Conservation (phyloP, 2,888 invertebrate species). For the Lacanobia oleracea region DNA sequence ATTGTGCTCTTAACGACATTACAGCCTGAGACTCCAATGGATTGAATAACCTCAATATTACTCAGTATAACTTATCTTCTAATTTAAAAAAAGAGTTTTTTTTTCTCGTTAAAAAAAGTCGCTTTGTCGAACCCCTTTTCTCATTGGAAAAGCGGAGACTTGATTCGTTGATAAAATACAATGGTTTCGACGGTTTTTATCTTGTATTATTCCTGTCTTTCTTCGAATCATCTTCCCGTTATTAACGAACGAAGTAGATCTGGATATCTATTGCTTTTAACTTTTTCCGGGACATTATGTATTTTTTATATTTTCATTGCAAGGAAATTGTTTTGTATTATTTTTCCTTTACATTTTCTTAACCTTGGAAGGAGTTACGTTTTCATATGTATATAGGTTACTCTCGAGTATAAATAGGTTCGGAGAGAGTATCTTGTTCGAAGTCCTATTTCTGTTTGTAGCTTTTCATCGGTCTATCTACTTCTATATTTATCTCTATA, state of each 20-base stretch:
- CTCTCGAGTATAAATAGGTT: too few species aligned
- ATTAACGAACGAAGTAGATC: constrained; percentile 62
- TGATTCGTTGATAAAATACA: constrained; percentile 81
- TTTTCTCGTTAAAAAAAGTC: constrained; percentile 74
- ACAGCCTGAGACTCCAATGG: constrained; percentile 74
- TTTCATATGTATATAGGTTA: too few species aligned
- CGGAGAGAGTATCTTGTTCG: too few species aligned
- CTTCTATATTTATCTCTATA: too few species aligned
- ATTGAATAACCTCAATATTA: constrained; percentile 81
- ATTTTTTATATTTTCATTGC: constrained; percentile 10
- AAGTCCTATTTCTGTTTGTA: too few species aligned
- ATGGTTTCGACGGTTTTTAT: constrained; percentile 73
- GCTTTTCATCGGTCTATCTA: too few species aligned
- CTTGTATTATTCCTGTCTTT: constrained; percentile 72
- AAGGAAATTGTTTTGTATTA: constrained; percentile 7
- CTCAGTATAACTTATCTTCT: constrained; percentile 75
- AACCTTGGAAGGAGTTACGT: background rate
- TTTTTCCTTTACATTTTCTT: constrained; percentile 12
- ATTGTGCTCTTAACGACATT: constrained; percentile 84
- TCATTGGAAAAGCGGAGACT: constrained; percentile 72
- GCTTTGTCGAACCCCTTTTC: constrained; percentile 77
- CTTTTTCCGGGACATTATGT: constrained; percentile 19
- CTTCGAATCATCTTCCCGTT: constrained; percentile 71
- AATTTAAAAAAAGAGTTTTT: constrained; percentile 73
- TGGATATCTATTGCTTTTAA: constrained; percentile 49